These are phyloP conservation scores for Ptychobarbus kaznakovi DNA, from an alignment of 2,797 vertebrate species.

Conservation along the genomic window DNA sequence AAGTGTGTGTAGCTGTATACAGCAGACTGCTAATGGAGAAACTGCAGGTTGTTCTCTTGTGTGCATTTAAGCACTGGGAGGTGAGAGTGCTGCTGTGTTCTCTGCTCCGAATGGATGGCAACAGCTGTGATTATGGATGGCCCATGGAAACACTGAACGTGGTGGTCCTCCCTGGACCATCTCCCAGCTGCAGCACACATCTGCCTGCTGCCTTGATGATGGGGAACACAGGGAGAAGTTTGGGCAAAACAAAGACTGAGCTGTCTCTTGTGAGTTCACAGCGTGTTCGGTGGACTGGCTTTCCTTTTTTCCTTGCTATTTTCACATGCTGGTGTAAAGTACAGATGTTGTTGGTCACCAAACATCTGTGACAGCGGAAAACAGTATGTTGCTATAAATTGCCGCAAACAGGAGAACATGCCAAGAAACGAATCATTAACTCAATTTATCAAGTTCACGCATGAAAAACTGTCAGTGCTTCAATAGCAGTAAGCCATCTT, in stretches of 20 bases:
- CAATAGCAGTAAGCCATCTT: conserved; percentile 14
- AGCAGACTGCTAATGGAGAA: conserved; percentile 7
- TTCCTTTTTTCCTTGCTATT: conserved; percentile 17
- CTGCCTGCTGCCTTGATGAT: conserved; percentile 29
- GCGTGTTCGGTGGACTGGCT: conserved; percentile 9
- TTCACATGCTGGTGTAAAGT: conserved; percentile 20
- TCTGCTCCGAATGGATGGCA: conserved; percentile 42
- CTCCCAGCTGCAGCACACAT: conserved; percentile 56
- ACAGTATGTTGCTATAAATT: conserved; percentile 1
- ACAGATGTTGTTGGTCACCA: conserved; percentile 50
- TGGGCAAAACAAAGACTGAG: conserved; percentile 20
- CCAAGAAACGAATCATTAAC: conserved; percentile 34
- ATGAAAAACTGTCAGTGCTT: conserved; percentile 9
- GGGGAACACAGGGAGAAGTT: conserved; percentile 24
- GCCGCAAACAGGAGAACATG: conserved; percentile 20
- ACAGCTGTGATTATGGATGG: conserved; percentile 57
- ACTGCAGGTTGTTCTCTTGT: conserved; percentile 45
- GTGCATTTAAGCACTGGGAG: conserved; percentile 49
- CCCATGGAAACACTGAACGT: conserved; percentile 49
- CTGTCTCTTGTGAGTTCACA: conserved; percentile 26
- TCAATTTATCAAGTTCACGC: neutral
- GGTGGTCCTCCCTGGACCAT: conserved; percentile 42
- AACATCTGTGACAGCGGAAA: conserved; percentile 38
- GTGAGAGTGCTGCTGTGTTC: conserved; percentile 57
- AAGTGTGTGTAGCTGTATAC: neutral